These are phyloP conservation scores for Geopemphigus sp. DNA, from an alignment of 1,140 invertebrate species.

Conservation along the genomic window DNA sequence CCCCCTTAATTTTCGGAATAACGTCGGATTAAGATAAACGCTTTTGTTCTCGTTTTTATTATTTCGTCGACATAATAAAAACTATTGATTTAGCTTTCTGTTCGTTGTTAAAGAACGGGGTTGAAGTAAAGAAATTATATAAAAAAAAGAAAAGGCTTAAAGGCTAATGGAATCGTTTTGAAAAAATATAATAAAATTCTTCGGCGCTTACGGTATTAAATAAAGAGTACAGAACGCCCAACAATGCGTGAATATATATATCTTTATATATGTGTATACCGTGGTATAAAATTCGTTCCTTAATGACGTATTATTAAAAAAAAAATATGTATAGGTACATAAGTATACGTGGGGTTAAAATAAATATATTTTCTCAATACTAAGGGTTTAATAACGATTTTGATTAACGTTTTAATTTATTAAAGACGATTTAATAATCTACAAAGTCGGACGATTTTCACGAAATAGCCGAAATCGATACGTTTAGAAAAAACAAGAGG, in stretches of 20 bases:
- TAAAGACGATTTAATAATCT: too few relatives aligned
- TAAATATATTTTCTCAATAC: background rate
- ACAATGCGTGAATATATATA: background rate
- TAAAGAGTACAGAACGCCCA: background rate
- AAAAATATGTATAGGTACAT: background rate
- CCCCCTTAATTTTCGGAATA: background rate
- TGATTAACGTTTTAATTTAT: background rate
- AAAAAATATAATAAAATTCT: background rate
- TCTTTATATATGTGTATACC: too few relatives aligned
- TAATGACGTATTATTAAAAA: background rate
- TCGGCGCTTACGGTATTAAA: background rate
- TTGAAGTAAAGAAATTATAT: background rate
- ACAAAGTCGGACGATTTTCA: too few relatives aligned
- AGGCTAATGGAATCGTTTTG: conserved; percentile 1
- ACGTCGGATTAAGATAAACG: background rate
- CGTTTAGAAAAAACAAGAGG: background rate
- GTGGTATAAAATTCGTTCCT: background rate
- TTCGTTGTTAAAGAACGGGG: background rate
- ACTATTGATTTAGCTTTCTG: background rate
- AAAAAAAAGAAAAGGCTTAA: background rate
- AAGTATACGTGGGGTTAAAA: too few relatives aligned
- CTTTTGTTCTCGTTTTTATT: background rate
- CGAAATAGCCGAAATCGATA: too few relatives aligned
- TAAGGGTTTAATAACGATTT: background rate
- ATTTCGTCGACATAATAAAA: background rate